A percentile compares a stretch with the other conserved stretches of the same genome.
Evolutionary conservation across 2,113 vertebrate species (phyloP).

Genomic region (Apeltes quadracus): DNA sequence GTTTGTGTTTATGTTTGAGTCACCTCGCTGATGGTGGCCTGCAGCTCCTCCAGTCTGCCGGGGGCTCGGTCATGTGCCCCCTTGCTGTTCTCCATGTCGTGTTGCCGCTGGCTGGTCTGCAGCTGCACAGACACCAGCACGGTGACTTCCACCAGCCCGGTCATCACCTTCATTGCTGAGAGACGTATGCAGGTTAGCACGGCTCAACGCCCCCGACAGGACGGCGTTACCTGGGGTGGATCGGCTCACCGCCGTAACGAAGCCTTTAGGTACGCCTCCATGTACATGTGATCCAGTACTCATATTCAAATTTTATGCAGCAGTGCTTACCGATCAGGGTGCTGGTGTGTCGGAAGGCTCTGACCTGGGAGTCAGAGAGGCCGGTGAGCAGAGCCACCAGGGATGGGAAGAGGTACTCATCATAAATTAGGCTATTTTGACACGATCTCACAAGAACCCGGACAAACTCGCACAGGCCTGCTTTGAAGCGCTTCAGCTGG

Average conservation of each 20-base stretch:
- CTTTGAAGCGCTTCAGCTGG: slow-evolving; percentile 82
- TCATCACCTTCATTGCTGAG: slow-evolving; percentile 82
- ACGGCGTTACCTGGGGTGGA: background rate
- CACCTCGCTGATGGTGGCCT: slow-evolving; percentile 70
- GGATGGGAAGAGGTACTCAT: slow-evolving; percentile 84
- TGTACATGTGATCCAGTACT: too few relatives aligned
- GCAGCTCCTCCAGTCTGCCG: slow-evolving; percentile 74
- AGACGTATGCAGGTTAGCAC: slow-evolving; percentile 6
- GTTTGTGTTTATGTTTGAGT: slow-evolving; percentile 10
- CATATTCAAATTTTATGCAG: too few relatives aligned
- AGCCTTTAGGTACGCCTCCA: too few relatives aligned
- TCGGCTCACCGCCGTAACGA: too few relatives aligned
- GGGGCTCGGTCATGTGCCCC: slow-evolving; percentile 43
- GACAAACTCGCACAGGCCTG: slow-evolving; percentile 82
- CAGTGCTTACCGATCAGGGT: slow-evolving; percentile 85
- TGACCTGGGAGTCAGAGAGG: slow-evolving; percentile 89
- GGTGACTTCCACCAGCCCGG: slow-evolving; percentile 75
- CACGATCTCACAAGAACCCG: slow-evolving; percentile 79
- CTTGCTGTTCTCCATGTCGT: slow-evolving; percentile 74
- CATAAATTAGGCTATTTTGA: slow-evolving; percentile 83
- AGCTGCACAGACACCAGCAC: slow-evolving; percentile 68
- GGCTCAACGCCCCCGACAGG: background rate
- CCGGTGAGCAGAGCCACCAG: slow-evolving; percentile 86
- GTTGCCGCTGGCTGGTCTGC: slow-evolving; percentile 70
- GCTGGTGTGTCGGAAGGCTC: slow-evolving; percentile 92